Evolutionary conservation across 2,113 vertebrate species (phyloP).

Genomic region (Microtus richardsoni): DNA sequence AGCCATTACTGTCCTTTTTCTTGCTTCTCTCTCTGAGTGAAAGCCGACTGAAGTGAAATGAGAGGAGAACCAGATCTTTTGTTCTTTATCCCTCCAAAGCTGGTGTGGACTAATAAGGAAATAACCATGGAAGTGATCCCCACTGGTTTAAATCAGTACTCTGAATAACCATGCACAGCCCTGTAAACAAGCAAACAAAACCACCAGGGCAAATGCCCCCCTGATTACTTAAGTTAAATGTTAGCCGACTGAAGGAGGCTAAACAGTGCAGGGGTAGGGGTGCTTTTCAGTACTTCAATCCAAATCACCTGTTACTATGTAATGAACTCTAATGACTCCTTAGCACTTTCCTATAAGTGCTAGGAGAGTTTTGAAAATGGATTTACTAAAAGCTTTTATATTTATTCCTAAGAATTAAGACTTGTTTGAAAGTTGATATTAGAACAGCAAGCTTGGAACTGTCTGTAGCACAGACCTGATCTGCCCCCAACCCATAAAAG

Average conservation of each 20-base stretch:
- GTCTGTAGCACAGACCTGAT: background rate
- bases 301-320: background rate
- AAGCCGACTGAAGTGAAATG: background rate
- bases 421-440: background rate
- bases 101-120: background rate
- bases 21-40: background rate
- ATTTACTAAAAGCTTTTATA: background rate
- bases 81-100: background rate
- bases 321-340: background rate
- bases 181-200: background rate
- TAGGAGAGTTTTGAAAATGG: background rate
- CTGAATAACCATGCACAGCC: background rate
- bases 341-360: background rate
- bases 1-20: background rate
- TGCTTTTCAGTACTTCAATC: background rate
- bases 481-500: background rate
- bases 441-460: background rate
- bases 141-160: conserved; percentile 6
- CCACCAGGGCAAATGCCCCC: background rate
- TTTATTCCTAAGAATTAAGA: conserved; percentile 7
- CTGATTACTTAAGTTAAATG: background rate
- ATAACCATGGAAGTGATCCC: background rate
- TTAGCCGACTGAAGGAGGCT: background rate
- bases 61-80: background rate
- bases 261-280: background rate